phyloP scores from a whole-genome alignment of 2,888 invertebrate species.

The Agapostemon virescens region DNA sequence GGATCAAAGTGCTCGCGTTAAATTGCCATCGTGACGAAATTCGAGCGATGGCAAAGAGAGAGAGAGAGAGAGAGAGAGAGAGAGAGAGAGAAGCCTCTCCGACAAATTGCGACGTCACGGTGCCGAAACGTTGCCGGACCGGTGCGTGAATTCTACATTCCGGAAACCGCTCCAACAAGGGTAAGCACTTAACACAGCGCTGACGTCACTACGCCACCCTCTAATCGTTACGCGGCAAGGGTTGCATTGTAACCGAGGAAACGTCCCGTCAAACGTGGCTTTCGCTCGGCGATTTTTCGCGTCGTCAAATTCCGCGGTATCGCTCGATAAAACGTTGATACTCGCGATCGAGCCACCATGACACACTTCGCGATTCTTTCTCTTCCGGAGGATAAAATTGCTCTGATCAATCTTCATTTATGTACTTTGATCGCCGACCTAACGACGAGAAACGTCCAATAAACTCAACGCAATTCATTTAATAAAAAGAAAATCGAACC shows the following conservation, averaged over 20 bases:
- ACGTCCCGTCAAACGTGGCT: background rate
- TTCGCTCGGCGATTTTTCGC: background rate
- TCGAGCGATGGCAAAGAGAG: conserved; percentile 13
- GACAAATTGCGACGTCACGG: conserved; percentile 42
- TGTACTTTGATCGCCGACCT: too few species aligned
- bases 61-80: background rate
- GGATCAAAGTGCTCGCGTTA: conserved; percentile 45
- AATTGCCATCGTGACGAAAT: conserved; percentile 44
- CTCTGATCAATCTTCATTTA: background rate
- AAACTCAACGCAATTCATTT: too few species aligned
- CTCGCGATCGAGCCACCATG: background rate
- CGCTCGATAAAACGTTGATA: background rate
- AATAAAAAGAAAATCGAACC: too few species aligned
- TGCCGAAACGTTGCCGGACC: conserved; percentile 15
- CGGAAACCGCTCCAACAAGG: conserved; percentile 48
- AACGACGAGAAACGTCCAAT: too few species aligned
- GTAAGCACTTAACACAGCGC: conserved; percentile 58
- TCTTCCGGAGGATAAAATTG: background rate
- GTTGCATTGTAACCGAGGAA: conserved; percentile 4
- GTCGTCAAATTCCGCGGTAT: background rate
- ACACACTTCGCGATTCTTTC: background rate
- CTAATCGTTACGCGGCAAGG: conserved; percentile 39
- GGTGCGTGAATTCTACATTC: conserved; percentile 45
- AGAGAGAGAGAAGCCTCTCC: conserved; percentile 18
- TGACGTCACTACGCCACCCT: conserved; percentile 57